Percentiles rank a stretch among this genome's conserved stretches.
These are phyloP conservation scores for Cydia pomonella DNA, from an alignment of 1,140 invertebrate genomes.

Conservation along the genomic window DNA sequence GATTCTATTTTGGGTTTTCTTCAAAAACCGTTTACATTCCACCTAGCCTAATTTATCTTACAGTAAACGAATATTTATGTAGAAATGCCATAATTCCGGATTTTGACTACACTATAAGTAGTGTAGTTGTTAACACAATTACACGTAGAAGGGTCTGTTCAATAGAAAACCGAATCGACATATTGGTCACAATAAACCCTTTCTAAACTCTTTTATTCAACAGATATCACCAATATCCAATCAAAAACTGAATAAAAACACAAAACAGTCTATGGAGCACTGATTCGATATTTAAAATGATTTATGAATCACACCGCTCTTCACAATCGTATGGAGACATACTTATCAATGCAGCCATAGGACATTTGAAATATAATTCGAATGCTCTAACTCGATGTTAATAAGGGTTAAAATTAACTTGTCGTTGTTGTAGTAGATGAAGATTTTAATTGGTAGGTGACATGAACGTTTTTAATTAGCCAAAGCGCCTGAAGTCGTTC, in stretches of 20 bases:
- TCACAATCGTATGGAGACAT: conserved; percentile 10
- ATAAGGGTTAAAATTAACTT: not conserved
- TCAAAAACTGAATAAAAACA: not conserved
- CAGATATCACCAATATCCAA: not conserved
- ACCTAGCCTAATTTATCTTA: no score
- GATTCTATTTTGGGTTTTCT: not conserved
- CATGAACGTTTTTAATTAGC: conserved; percentile 32
- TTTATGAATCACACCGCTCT: conserved; percentile 17
- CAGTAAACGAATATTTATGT: no score
- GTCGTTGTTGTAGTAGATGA: not conserved
- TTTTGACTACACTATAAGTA: no score
- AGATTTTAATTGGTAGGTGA: conserved; percentile 7
- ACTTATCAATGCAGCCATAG: conserved; percentile 1
- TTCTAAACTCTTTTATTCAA: not conserved
- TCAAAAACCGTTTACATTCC: no score
- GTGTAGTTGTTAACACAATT: no score
- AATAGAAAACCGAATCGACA: no score
- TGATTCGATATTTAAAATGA: not conserved
- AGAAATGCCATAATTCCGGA: no score
- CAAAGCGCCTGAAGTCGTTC: conserved; percentile 25
- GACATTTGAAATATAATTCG: not conserved
- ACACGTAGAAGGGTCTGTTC: no score
- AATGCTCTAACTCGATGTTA: not conserved
- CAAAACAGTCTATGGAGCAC: not conserved
- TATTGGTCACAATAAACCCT: no score